A percentile compares a stretch with the other conserved stretches of the same genome.
Evolutionary conservation across 2,113 vertebrate species (phyloP).

Genomic region (Promerops cafer): DNA sequence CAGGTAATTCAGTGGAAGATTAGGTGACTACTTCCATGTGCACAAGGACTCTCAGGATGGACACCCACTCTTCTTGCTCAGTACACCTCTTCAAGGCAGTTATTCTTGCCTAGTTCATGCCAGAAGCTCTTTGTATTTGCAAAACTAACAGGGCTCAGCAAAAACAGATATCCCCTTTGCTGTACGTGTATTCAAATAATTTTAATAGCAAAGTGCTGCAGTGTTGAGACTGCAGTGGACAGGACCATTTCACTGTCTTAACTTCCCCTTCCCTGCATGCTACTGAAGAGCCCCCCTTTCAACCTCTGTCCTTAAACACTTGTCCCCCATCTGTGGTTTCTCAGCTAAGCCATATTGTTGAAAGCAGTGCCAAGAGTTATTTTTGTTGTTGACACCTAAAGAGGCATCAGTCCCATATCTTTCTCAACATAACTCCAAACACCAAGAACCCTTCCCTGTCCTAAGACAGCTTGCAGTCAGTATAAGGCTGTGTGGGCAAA

Average conservation of each 20-base stretch:
- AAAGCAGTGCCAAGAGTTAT: neutral
- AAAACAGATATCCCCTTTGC: neutral
- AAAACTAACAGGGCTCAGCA: neutral
- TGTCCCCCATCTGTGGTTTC: neutral
- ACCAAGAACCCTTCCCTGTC: neutral
- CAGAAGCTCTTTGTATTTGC: neutral
- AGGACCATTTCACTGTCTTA: neutral
- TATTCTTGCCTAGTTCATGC: neutral
- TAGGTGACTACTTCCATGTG: neutral
- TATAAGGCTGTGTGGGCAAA: neutral
- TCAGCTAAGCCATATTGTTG: neutral
- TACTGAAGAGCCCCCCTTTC: neutral
- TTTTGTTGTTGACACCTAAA: neutral
- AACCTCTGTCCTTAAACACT: neutral
- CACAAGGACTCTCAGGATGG: neutral
- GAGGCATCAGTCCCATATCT: neutral
- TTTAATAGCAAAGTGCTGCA: neutral
- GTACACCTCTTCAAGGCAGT: neutral
- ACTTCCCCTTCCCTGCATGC: neutral
- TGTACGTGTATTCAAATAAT: rapidly evolving
- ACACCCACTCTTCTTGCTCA: neutral
- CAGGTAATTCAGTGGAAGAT: neutral
- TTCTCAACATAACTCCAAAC: neutral
- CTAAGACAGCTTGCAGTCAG: neutral
- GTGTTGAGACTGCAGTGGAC: neutral